Evolutionary conservation across 2,113 vertebrate genomes (phyloP), one percentile per base, ranked within the genome.

Genomic region (Rhodinocichla rosea): DNA sequence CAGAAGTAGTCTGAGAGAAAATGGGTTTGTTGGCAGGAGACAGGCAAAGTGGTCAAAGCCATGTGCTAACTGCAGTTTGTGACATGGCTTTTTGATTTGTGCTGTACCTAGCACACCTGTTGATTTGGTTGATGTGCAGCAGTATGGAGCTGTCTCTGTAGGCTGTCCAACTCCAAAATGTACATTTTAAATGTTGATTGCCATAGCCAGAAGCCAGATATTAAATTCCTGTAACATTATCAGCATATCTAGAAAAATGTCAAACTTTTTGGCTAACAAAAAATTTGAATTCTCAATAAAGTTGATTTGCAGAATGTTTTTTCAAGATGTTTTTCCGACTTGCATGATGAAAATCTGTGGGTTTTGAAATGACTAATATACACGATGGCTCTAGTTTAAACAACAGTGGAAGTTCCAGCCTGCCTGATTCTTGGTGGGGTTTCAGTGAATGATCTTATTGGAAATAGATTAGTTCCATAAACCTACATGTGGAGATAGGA

Each of bases 401-500:
- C 47, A 83, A 42, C 79, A 84, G 39, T 83, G 55, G 81, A 91
- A 93, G 71, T 97, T 97, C 47, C 47, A 81, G 60, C 71, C 47
- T 92, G 52, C 44, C 53, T 64, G 86, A 92, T 94, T 94, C 76
- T 96, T 97, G 97, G 81, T 86, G 89, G 59, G 71, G 49, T 77
- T 92, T 94, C 42, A 95, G 83, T 81, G 50, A 93, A 92, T 81
- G 89, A 95, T 92, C 59, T 96, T 95, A 91, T 93, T 93, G 77
- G 83, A 94, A 93, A 87, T 95, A 94, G 82, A 94, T 97, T 91
- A 90, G 59, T 92, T 96, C 81, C 94, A 88, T 95, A 96, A 97
- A 89, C 69, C 30, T 95, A 49, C 71, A 40, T 89, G 90, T 97
- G 88, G 83, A 94, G 94, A 94, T 81, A 67, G 32, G 35, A 92